These are phyloP conservation scores for Eupithecia inturbata DNA, from an alignment of 2,888 invertebrate species.

Conservation along the genomic window DNA sequence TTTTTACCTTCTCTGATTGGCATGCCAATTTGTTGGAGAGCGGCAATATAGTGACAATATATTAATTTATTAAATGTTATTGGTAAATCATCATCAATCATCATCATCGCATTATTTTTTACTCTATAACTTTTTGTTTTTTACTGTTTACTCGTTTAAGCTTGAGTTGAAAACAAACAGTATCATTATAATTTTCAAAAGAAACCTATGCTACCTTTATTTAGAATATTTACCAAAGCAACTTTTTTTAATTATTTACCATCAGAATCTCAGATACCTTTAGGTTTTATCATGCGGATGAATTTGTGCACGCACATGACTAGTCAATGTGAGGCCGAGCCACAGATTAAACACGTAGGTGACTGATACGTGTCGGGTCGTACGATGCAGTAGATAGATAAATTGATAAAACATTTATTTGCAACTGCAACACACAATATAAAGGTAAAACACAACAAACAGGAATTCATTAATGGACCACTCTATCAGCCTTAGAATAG, in stretches of 20 bases:
- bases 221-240: not conserved
- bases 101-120: not conserved
- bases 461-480: conserved; percentile 26
- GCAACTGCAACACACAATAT: too few relatives aligned
- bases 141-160: not conserved
- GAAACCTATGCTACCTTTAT: not conserved
- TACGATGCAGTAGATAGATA: conserved; percentile 26
- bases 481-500: not conserved
- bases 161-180: not conserved
- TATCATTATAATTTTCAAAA: not conserved
- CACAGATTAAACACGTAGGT: not conserved
- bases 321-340: conserved; percentile 45
- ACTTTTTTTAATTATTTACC: not conserved
- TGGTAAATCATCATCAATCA: not conserved
- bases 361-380: not conserved
- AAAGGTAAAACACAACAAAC: too few relatives aligned
- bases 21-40: too few relatives aligned
- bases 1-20: too few relatives aligned
- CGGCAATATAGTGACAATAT: too few relatives aligned
- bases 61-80: not conserved
- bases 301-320: conserved; percentile 57
- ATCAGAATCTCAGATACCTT: not conserved
- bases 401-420: too few relatives aligned
- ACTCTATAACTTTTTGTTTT: not conserved
- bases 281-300: conserved; percentile 33